Evolutionary conservation across 1,140 invertebrate species (phyloP).

Genomic region (Medauroidea extradentata): DNA sequence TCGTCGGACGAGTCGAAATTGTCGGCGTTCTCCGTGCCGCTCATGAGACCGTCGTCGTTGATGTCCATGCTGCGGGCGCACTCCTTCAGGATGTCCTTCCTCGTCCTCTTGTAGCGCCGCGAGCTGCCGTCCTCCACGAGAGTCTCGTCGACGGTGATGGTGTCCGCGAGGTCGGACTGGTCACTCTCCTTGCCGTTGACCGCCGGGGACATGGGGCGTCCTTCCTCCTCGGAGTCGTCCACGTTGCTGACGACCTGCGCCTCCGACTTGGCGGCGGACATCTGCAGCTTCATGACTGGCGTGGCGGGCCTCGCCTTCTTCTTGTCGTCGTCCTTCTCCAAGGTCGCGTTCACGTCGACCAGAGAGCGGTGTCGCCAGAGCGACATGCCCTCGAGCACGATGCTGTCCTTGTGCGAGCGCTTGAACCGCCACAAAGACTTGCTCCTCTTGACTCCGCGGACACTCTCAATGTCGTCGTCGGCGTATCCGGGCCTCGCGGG

Average conservation of each 20-base stretch:
- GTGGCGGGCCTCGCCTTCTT: conserved; percentile 42
- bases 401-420: conserved; percentile 55
- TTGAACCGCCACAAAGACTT: conserved; percentile 79
- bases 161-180: background rate
- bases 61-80: too few species aligned
- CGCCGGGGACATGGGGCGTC: background rate
- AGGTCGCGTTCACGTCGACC: conserved; percentile 55
- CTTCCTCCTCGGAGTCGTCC: background rate
- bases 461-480: conserved; percentile 39
- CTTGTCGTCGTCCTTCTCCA: background rate
- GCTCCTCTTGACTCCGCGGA: conserved; percentile 62
- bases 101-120: too few species aligned
- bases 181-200: too few species aligned
- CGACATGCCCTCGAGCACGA: conserved; percentile 74
- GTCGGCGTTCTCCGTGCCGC: background rate
- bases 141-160: background rate
- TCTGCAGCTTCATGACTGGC: background rate
- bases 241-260: background rate
- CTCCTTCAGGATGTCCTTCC: too few species aligned
- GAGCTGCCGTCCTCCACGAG: too few species aligned
- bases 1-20: conserved; percentile 30
- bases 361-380: conserved; percentile 79
- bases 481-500: conserved; percentile 33
- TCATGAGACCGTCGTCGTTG: background rate
- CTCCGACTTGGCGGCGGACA: background rate